Percentiles rank a stretch among this genome's conserved stretches.
Conservation (phyloP, 2,113 vertebrate species). For the Numenius arquata region DNA sequence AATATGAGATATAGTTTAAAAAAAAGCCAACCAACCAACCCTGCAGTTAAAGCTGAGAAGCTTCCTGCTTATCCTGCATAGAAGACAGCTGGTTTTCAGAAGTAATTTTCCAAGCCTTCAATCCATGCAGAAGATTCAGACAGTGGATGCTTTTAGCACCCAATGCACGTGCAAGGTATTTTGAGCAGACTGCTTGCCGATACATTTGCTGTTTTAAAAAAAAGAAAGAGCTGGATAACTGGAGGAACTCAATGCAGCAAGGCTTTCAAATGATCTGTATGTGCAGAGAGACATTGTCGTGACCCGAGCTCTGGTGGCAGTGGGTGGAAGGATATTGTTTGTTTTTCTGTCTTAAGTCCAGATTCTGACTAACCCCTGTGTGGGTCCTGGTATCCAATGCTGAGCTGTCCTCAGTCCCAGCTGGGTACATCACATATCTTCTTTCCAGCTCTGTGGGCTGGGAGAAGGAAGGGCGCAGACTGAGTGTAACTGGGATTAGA, state of each 20-base stretch:
- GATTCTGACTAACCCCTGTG: neutral
- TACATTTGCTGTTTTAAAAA: neutral
- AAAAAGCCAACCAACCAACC: neutral
- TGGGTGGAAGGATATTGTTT: neutral
- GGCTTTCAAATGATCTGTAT: neutral
- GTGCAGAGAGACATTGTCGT: rapidly evolving
- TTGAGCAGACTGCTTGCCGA: neutral
- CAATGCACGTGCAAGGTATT: rapidly evolving
- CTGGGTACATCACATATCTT: neutral
- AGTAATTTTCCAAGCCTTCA: neutral
- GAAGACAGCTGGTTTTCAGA: neutral
- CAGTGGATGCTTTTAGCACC: neutral
- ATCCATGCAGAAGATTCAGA: neutral
- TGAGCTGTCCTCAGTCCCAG: neutral
- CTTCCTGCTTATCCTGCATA: neutral
- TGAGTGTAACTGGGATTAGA: neutral
- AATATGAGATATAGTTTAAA: neutral
- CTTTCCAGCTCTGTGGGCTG: neutral
- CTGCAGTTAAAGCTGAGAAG: neutral
- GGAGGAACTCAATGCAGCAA: neutral
- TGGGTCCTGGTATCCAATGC: neutral
- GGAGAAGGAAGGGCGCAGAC: neutral
- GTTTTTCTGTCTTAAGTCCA: neutral
- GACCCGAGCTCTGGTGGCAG: neutral
- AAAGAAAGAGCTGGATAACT: neutral